phyloP scores from a whole-genome alignment of 1,140 invertebrate genomes.

The Cyclargus thomasi region DNA sequence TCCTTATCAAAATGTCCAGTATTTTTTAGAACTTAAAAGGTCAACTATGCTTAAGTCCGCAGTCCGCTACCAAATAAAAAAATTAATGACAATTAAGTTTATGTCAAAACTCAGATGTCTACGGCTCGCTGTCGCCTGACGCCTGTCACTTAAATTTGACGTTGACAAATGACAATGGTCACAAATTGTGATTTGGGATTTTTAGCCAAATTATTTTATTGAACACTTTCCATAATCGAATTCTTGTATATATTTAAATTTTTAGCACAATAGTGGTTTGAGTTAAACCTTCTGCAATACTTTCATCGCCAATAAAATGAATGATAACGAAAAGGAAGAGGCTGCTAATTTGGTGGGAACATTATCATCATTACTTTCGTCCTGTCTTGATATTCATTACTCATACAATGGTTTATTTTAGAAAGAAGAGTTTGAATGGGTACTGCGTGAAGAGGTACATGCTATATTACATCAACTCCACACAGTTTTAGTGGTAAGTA shows the following conservation, averaged over 20 bases:
- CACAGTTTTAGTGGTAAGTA: slow-evolving; percentile 86
- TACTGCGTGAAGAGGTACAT: slow-evolving; percentile 91
- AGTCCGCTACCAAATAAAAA: not conserved
- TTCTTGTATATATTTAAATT: not conserved
- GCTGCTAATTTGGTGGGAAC: slow-evolving; percentile 86
- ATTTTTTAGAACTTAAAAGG: too few species aligned
- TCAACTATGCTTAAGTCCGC: too few species aligned
- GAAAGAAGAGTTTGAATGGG: slow-evolving; percentile 96
- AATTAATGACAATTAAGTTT: not conserved
- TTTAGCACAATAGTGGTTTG: not conserved
- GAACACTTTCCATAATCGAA: not conserved
- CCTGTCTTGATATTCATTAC: slow-evolving; percentile 23
- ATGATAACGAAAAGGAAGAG: slow-evolving; percentile 89
- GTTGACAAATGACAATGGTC: not conserved
- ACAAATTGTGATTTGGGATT: not conserved
- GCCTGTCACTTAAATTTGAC: not conserved
- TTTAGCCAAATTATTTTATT: not conserved
- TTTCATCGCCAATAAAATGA: slow-evolving; percentile 75
- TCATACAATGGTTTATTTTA: slow-evolving; percentile 70
- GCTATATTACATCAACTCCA: slow-evolving; percentile 89
- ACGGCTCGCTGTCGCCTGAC: not conserved
- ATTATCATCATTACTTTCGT: slow-evolving; percentile 36
- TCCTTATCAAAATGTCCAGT: too few species aligned
- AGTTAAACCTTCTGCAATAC: slow-evolving; percentile 22
- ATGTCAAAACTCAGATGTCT: too few species aligned